Evolutionary conservation across 2,888 invertebrate species (phyloP).

Genomic region (Caenorhabditis sp.): DNA sequence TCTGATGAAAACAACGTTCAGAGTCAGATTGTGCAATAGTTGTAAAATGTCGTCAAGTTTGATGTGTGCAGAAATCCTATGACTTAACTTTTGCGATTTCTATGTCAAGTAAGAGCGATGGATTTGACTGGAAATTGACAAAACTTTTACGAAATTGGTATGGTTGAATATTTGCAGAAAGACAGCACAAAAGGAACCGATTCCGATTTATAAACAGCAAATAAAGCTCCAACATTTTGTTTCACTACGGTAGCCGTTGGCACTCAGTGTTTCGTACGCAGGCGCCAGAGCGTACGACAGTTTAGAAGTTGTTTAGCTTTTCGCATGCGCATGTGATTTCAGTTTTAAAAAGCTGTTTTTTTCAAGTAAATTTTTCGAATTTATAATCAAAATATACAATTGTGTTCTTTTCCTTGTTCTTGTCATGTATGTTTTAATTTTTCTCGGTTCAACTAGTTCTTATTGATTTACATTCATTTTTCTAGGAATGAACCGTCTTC

Average conservation of each 20-base stretch:
- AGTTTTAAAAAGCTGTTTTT: background rate
- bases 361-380: no score
- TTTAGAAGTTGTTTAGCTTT: background rate
- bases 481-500: constrained; percentile 68
- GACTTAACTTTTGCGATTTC: background rate
- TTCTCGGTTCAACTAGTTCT: no score
- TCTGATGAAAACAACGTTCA: constrained; percentile 37
- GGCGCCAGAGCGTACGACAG: background rate
- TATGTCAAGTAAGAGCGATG: no score
- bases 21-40: constrained; percentile 62
- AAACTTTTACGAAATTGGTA: no score
- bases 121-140: no score
- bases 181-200: background rate
- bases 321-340: background rate
- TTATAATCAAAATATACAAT: no score
- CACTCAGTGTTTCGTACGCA: background rate
- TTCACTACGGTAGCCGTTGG: background rate
- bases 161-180: no score
- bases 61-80: constrained; percentile 30
- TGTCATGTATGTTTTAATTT: no score
- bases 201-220: background rate
- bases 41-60: constrained; percentile 48
- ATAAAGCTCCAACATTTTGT: background rate
- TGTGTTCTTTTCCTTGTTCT: no score
- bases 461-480: constrained; percentile 4